Evolutionary conservation across 1,140 invertebrate genomes (phyloP).

Genomic region (Drosophila setifemur): DNA sequence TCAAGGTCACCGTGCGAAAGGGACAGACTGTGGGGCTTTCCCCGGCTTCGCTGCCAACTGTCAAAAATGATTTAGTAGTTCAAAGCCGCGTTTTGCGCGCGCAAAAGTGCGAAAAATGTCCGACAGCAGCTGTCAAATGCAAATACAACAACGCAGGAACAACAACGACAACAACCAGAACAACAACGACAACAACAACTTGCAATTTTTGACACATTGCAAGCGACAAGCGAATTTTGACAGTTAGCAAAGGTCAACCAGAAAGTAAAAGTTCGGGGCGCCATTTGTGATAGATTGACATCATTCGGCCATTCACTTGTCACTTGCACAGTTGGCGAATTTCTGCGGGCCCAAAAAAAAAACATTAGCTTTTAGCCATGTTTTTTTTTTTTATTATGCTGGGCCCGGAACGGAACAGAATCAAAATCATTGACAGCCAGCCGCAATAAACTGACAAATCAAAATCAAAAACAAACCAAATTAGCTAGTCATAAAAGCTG

Average conservation of each 20-base stretch:
- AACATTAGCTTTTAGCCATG: constrained; percentile 57
- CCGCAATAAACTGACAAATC: constrained; percentile 63
- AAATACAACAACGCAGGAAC: constrained; percentile 22
- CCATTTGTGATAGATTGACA: constrained; percentile 65
- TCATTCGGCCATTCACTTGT: constrained; percentile 60
- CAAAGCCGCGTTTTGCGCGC: constrained; percentile 75
- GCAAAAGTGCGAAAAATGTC: constrained; percentile 59
- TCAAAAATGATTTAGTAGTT: constrained; percentile 81
- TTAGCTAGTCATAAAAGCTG: constrained; percentile 73
- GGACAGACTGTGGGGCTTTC: constrained; percentile 67
- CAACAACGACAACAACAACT: too few relatives aligned
- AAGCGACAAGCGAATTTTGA: constrained; percentile 68
- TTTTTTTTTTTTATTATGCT: too few relatives aligned
- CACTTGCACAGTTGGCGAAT: constrained; percentile 52
- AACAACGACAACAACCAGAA: constrained; percentile 24
- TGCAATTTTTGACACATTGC: constrained; percentile 51
- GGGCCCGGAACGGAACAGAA: constrained; percentile 15
- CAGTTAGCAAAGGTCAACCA: constrained; percentile 70
- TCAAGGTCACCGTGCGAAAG: constrained; percentile 67
- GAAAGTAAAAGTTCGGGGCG: constrained; percentile 70
- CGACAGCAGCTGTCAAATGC: constrained; percentile 65
- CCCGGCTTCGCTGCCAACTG: constrained; percentile 73
- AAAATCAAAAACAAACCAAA: constrained; percentile 73
- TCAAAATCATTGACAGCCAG: constrained; percentile 30
- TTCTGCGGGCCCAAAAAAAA: constrained; percentile 37